Percentiles rank a stretch among this genome's conserved stretches.
Evolutionary conservation across 1,140 invertebrate genomes (phyloP).

Genomic region (Rhopalosiphum padi): DNA sequence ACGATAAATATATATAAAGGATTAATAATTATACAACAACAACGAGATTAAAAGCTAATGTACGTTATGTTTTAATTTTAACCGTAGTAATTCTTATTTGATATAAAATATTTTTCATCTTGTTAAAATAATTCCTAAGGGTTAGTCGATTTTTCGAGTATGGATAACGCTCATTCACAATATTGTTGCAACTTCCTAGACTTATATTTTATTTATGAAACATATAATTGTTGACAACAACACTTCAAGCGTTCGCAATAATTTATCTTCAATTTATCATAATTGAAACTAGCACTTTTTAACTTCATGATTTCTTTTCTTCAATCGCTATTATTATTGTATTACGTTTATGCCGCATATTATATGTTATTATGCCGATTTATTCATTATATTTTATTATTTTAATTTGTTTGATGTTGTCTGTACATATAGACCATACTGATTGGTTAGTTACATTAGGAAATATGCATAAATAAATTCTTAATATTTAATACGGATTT

Average conservation of each 20-base stretch:
- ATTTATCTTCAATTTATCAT: slow-evolving; percentile 44
- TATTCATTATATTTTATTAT: background rate
- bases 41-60: background rate
- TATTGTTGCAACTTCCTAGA: background rate
- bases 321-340: background rate
- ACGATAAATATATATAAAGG: background rate
- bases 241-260: background rate
- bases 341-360: background rate
- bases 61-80: background rate
- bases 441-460: background rate
- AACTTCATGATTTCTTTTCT: slow-evolving; percentile 17
- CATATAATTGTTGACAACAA: background rate
- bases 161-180: background rate
- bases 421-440: background rate
- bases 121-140: background rate
- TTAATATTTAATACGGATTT: background rate
- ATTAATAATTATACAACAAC: background rate
- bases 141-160: background rate
- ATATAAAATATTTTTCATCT: background rate
- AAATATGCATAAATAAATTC: background rate
- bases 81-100: background rate
- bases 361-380: background rate
- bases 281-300: background rate
- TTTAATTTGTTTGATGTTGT: background rate
- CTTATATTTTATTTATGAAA: background rate